These are phyloP conservation scores for Sclerodermus sp. DNA, from an alignment of 2,888 invertebrate species.

Conservation along the genomic window DNA sequence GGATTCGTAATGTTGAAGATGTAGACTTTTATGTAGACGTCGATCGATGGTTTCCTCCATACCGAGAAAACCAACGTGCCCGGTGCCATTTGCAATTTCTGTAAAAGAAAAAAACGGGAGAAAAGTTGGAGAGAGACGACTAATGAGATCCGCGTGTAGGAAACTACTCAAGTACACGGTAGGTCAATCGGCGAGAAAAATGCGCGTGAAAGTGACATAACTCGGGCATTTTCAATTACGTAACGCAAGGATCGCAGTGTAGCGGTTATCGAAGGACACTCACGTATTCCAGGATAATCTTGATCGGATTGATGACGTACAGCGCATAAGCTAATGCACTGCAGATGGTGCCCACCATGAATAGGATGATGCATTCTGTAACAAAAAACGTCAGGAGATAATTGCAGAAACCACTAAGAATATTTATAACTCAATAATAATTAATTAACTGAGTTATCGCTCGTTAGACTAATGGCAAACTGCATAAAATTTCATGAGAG, in stretches of 20 bases:
- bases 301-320: constrained; percentile 49
- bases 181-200: background rate
- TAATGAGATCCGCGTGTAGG: too few relatives aligned
- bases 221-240: background rate
- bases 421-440: too few relatives aligned
- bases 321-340: constrained; percentile 45
- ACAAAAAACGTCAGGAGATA: constrained; percentile 20
- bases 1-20: constrained; percentile 82
- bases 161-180: too few relatives aligned
- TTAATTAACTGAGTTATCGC: too few relatives aligned
- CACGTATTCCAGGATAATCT: constrained; percentile 45
- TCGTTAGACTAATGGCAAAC: too few relatives aligned
- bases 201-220: too few relatives aligned
- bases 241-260: background rate
- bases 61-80: constrained; percentile 65
- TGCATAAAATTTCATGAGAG: too few relatives aligned
- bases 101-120: constrained; percentile 22
- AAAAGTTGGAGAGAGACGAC: too few relatives aligned
- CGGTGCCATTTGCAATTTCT: constrained; percentile 62
- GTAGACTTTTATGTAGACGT: constrained; percentile 68
- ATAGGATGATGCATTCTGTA: constrained; percentile 54
- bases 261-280: constrained; percentile 27
- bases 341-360: constrained; percentile 47
- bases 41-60: constrained; percentile 69
- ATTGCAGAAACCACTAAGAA: too few relatives aligned